These are phyloP conservation scores for Dorcus parallelipipedus DNA, from an alignment of 2,888 invertebrate species.

Conservation along the genomic window DNA sequence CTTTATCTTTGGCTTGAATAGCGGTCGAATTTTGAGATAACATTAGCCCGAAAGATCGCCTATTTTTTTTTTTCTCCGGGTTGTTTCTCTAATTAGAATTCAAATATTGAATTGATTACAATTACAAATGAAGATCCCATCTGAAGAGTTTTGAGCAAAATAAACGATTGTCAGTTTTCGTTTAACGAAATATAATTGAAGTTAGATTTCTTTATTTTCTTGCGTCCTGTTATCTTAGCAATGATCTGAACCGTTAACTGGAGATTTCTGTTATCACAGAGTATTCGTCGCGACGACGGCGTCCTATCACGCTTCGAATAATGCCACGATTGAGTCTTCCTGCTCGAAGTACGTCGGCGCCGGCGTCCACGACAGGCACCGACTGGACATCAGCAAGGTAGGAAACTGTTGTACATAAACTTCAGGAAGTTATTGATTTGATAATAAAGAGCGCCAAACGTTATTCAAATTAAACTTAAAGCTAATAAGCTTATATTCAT, in stretches of 20 bases:
- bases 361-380: constrained; percentile 47
- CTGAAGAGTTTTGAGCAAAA: no score
- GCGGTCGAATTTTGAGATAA: no score
- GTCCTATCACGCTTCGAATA: constrained; percentile 53
- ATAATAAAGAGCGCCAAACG: no score
- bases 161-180: neutral
- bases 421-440: neutral
- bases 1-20: no score
- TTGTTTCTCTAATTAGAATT: no score
- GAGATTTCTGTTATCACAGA: constrained; percentile 39
- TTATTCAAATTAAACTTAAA: no score
- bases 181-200: neutral
- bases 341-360: constrained; percentile 47
- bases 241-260: neutral
- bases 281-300: constrained; percentile 49
- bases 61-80: no score
- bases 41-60: no score
- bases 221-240: neutral
- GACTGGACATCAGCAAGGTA: constrained; percentile 53
- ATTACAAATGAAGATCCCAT: neutral
- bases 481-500: no score
- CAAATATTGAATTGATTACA: no score
- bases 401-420: constrained; percentile 12
- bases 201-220: neutral
- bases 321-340: constrained; percentile 53